A percentile compares a stretch with the other conserved stretches of the same genome.
Conservation (phyloP, 1,140 invertebrate species). For the Euwallacea similis region DNA sequence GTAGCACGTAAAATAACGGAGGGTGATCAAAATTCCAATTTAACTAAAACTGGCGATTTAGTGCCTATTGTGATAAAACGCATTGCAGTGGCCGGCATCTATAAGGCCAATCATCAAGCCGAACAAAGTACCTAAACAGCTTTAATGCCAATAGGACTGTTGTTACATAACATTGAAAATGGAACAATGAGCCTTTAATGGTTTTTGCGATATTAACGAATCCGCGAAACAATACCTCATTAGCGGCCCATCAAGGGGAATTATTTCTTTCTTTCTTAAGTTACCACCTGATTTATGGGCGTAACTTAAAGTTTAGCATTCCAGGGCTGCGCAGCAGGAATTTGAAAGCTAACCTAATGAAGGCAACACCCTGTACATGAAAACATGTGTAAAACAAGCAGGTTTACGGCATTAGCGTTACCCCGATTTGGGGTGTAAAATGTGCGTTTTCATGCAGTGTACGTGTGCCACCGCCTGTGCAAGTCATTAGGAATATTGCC, state of each 20-base stretch:
- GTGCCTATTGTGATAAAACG: too few species aligned
- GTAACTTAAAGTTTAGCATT: too few species aligned
- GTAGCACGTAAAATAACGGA: too few species aligned
- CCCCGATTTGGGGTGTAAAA: constrained; percentile 43
- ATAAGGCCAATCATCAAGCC: too few species aligned
- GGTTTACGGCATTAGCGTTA: constrained; percentile 35
- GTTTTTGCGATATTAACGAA: background rate
- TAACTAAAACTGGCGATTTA: too few species aligned
- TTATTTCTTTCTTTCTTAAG: background rate
- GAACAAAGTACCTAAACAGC: too few species aligned
- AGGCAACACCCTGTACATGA: constrained; percentile 25
- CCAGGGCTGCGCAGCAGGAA: background rate
- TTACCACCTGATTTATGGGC: too few species aligned
- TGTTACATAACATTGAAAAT: background rate
- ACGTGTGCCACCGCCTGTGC: constrained; percentile 49
- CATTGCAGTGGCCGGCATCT: too few species aligned
- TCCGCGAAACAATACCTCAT: too few species aligned
- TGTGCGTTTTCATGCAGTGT: constrained; percentile 52
- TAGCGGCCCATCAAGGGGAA: background rate
- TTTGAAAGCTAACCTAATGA: background rate
- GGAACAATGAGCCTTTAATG: background rate
- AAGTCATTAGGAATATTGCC: constrained; percentile 56
- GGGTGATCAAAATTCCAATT: too few species aligned
- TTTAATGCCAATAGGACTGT: background rate
- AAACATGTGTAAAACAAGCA: constrained; percentile 39